These are phyloP conservation scores for Malacoraja senta DNA, from an alignment of 2,797 vertebrate species.

Conservation along the genomic window DNA sequence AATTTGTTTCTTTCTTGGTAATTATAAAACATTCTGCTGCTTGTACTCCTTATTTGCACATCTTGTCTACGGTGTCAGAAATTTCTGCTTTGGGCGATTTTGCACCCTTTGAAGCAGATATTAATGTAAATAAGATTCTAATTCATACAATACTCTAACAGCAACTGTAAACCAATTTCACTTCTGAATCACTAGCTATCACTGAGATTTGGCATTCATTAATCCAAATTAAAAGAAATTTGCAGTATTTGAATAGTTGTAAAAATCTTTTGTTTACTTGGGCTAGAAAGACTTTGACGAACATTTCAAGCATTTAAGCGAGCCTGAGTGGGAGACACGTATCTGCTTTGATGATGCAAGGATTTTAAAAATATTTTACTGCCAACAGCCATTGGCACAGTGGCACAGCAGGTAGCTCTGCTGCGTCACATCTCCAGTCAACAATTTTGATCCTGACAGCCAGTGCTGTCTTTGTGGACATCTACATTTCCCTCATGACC, in stretches of 20 bases:
- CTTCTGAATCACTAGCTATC: neutral
- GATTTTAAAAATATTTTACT: no score
- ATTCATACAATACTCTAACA: neutral
- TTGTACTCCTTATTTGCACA: neutral
- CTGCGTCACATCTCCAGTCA: no score
- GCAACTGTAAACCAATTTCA: neutral
- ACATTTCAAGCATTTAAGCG: no score
- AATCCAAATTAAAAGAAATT: neutral
- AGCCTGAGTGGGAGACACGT: no score
- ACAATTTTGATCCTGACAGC: no score
- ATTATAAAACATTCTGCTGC: slow-evolving; percentile 10
- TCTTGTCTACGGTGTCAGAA: neutral
- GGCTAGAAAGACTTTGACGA: no score
- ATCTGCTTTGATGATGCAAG: no score
- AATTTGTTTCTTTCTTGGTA: neutral
- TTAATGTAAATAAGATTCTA: slow-evolving; percentile 16
- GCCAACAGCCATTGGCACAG: no score
- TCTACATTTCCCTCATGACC: no score
- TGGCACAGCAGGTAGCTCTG: no score
- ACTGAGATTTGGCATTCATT: neutral
- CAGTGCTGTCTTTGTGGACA: no score
- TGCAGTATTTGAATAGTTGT: neutral
- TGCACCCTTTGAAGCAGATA: neutral
- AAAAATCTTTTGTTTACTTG: neutral
- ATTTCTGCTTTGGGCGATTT: neutral